A percentile compares a stretch with the other conserved stretches of the same genome.
Conservation (phyloP, 2,797 vertebrate species). For the Oreortyx pictus region DNA sequence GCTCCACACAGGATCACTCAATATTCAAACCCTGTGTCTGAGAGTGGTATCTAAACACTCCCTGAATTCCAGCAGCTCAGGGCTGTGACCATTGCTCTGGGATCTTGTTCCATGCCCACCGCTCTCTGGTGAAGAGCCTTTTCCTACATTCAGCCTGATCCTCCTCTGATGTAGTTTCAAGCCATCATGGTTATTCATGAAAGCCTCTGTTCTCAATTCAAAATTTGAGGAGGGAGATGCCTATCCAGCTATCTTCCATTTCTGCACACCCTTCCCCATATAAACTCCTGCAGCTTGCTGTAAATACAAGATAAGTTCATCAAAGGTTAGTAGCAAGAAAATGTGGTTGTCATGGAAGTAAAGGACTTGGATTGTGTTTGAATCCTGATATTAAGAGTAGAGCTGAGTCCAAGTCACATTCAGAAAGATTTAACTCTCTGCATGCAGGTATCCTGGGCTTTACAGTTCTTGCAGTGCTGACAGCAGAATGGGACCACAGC, state of each 20-base stretch:
- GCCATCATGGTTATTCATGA: background rate
- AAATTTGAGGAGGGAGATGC: background rate
- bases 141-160: background rate
- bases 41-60: background rate
- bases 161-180: background rate
- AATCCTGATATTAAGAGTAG: background rate
- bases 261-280: fast-evolving
- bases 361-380: background rate
- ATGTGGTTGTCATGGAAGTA: background rate
- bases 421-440: background rate
- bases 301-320: background rate
- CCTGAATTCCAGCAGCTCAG: background rate
- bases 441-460: background rate
- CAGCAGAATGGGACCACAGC: background rate
- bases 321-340: background rate
- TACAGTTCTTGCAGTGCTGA: background rate
- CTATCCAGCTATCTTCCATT: background rate
- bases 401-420: background rate
- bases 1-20: background rate
- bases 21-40: background rate
- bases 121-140: background rate
- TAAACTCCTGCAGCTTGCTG: background rate
- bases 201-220: background rate
- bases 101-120: background rate
- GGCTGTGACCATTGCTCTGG: background rate